These are phyloP conservation scores for Microtus oregoni DNA, from an alignment of 2,113 vertebrate genomes.

Conservation along the genomic window DNA sequence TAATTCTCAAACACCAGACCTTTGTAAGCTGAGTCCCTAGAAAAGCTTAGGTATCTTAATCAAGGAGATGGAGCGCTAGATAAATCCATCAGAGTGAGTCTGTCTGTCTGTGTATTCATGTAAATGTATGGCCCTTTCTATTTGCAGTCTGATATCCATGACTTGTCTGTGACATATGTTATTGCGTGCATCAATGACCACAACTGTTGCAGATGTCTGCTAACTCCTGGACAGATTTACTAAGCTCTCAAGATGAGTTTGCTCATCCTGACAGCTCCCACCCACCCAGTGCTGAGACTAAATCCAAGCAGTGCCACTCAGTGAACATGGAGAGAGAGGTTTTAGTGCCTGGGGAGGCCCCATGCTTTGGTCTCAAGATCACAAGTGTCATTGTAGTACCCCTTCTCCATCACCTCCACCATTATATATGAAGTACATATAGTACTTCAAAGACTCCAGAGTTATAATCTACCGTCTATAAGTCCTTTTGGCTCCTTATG, in stretches of 20 bases:
- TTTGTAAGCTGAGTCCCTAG: background rate
- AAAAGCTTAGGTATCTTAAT: background rate
- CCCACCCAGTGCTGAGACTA: background rate
- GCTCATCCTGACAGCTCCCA: background rate
- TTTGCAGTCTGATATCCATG: background rate
- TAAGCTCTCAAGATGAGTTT: background rate
- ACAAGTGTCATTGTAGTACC: background rate
- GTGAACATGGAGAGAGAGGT: background rate
- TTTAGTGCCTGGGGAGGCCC: background rate
- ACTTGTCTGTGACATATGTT: background rate
- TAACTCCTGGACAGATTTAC: background rate
- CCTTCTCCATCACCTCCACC: background rate
- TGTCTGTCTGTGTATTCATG: background rate
- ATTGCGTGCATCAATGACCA: background rate
- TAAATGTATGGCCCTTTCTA: background rate
- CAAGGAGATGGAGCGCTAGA: background rate
- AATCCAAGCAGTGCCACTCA: background rate
- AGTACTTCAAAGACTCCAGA: conserved; percentile 4
- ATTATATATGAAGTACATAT: background rate
- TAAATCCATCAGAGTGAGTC: background rate
- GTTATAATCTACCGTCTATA: background rate
- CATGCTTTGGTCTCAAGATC: background rate
- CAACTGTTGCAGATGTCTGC: background rate
- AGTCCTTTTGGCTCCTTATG: background rate
- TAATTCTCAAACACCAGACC: background rate